Percentiles rank a stretch among this genome's conserved stretches.
Conservation (phyloP, 2,888 invertebrate genomes). For the Corythucha ciliata region DNA sequence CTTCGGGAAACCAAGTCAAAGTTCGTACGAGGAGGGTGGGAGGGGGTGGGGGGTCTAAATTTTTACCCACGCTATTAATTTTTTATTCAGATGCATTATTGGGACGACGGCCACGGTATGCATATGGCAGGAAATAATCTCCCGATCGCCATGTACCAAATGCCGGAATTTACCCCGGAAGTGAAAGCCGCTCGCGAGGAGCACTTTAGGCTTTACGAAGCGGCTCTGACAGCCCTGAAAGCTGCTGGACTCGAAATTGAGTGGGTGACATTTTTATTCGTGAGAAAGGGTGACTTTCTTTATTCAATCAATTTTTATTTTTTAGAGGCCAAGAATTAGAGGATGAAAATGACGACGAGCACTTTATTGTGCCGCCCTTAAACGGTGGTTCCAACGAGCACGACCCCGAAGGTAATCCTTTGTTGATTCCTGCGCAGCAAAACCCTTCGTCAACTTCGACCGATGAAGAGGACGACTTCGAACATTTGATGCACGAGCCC, state of each 20-base stretch:
- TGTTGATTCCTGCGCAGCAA: no score
- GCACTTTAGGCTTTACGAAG: constrained; percentile 38
- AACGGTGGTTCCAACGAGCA: no score
- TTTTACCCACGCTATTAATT: no score
- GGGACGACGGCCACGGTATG: constrained; percentile 67
- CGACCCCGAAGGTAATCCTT: no score
- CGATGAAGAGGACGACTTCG: no score
- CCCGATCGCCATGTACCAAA: constrained; percentile 27
- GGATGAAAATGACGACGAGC: background rate
- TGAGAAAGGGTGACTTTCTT: background rate
- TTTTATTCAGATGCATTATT: constrained; percentile 55
- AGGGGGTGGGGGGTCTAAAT: background rate
- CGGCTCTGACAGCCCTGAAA: constrained; percentile 31
- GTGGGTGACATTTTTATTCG: background rate
- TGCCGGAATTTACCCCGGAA: constrained; percentile 55
- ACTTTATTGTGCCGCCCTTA: no score
- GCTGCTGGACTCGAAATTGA: constrained; percentile 24
- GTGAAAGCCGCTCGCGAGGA: constrained; percentile 54
- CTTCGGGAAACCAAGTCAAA: constrained; percentile 51
- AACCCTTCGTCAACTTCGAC: no score
- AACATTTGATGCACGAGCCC: no score
- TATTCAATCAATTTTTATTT: background rate
- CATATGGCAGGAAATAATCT: constrained; percentile 60
- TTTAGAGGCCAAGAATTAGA: constrained; percentile 11
- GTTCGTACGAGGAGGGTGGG: constrained; percentile 39